Evolutionary conservation across 2,888 invertebrate genomes (phyloP).

Genomic region (Polyommatus iphigenia): DNA sequence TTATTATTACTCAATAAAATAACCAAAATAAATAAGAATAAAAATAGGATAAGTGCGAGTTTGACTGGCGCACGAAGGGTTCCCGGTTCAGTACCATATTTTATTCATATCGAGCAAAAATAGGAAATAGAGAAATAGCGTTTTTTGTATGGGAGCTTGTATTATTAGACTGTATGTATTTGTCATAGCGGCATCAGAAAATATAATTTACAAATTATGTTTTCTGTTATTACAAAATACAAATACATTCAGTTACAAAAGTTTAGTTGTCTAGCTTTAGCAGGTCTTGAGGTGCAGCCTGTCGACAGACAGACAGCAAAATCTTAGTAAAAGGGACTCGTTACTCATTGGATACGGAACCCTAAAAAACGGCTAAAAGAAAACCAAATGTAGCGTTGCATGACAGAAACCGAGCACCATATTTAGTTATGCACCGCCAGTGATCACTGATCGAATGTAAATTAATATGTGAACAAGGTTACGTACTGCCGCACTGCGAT

Average conservation of each 20-base stretch:
- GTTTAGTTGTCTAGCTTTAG: no score
- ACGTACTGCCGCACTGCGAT: slow-evolving; percentile 57
- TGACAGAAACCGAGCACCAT: slow-evolving; percentile 31
- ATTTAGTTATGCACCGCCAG: slow-evolving; percentile 38
- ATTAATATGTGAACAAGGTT: slow-evolving; percentile 69
- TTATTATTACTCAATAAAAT: slow-evolving; percentile 22
- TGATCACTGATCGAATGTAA: slow-evolving; percentile 43
- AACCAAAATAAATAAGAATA: slow-evolving; percentile 2
- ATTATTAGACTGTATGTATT: no score
- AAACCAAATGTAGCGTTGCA: slow-evolving; percentile 36
- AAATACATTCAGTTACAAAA: no score
- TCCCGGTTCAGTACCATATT: not conserved
- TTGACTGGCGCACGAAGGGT: not conserved
- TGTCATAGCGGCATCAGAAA: no score
- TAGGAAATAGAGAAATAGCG: no score
- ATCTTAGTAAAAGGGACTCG: not conserved
- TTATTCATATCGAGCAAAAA: no score
- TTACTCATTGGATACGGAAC: not conserved
- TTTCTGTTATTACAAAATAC: no score
- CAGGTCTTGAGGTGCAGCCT: no score
- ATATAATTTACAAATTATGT: no score
- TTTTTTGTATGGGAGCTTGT: no score
- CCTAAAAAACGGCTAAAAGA: slow-evolving; percentile 19
- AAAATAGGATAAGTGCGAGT: not conserved
- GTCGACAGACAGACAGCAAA: no score